Evolutionary conservation across 2,797 vertebrate genomes (phyloP).

Genomic region (Cetoscarus ocellatus): DNA sequence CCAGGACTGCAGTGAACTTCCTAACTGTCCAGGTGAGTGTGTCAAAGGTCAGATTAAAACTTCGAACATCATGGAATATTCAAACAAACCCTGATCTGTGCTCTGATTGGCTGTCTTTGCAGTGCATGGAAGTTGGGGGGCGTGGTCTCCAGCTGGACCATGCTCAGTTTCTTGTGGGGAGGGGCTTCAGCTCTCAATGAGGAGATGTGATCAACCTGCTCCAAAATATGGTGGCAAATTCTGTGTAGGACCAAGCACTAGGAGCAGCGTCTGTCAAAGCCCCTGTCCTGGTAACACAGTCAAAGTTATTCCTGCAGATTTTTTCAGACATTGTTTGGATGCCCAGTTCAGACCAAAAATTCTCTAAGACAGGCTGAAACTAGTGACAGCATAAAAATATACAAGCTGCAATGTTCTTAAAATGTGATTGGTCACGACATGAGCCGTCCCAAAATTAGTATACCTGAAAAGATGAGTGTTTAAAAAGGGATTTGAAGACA

Average conservation of each 20-base stretch:
- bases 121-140: slow-evolving; percentile 75
- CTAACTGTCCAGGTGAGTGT: slow-evolving; percentile 68
- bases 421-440: no score
- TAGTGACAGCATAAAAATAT: no score
- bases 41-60: rapidly evolving
- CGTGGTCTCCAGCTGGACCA: slow-evolving; percentile 30
- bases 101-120: slow-evolving; percentile 26
- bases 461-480: no score
- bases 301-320: no score
- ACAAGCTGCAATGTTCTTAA: no score
- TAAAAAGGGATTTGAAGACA: neutral
- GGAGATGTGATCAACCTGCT: slow-evolving; percentile 52
- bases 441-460: no score
- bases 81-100: neutral
- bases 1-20: slow-evolving; percentile 55
- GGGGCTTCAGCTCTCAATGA: slow-evolving; percentile 60
- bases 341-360: no score
- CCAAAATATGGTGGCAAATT: slow-evolving; percentile 62
- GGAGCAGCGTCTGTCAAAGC: slow-evolving; percentile 24
- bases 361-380: no score
- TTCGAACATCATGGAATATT: neutral
- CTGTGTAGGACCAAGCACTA: slow-evolving; percentile 46
- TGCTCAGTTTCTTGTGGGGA: slow-evolving; percentile 68
- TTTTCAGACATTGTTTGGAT: no score
- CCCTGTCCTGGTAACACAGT: slow-evolving; percentile 64